Conservation (phyloP, 1,140 invertebrate genomes). For the Globodera rostochiensis region DNA sequence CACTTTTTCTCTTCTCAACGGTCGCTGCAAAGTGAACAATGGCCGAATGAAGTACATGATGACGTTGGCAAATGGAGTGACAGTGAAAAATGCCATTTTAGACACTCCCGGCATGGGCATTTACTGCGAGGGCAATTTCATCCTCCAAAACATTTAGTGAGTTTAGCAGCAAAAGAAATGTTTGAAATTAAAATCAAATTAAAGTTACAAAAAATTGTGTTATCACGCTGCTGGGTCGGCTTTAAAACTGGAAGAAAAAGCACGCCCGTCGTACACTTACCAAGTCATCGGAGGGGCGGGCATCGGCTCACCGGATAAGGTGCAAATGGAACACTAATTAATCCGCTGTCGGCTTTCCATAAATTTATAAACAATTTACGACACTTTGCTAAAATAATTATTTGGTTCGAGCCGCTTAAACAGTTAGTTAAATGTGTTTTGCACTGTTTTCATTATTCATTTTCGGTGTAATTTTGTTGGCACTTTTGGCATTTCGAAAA, state of each 20-base stretch:
- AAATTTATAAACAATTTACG: no score
- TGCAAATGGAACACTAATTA: neutral
- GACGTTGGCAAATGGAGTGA: slow-evolving; percentile 2
- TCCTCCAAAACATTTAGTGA: slow-evolving; percentile 15
- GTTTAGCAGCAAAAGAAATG: neutral
- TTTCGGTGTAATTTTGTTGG: no score
- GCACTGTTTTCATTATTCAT: no score
- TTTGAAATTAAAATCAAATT: neutral
- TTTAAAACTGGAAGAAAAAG: neutral
- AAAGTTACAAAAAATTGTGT: neutral
- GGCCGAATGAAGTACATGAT: slow-evolving; percentile 4
- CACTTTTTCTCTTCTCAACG: neutral
- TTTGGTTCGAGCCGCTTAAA: no score
- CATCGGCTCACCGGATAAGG: neutral
- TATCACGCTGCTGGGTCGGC: neutral
- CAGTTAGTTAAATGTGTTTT: no score
- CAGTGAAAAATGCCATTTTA: slow-evolving; percentile 17
- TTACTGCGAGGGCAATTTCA: slow-evolving; percentile 21
- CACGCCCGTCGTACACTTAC: neutral
- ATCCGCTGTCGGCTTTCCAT: no score
- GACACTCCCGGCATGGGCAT: slow-evolving; percentile 13
- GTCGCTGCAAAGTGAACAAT: neutral
- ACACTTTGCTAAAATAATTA: no score
- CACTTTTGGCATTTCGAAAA: no score
- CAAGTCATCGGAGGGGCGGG: neutral